A percentile compares a stretch with the other conserved stretches of the same genome.
Evolutionary conservation across 2,888 invertebrate species (phyloP).

Genomic region (Agrochola lota): DNA sequence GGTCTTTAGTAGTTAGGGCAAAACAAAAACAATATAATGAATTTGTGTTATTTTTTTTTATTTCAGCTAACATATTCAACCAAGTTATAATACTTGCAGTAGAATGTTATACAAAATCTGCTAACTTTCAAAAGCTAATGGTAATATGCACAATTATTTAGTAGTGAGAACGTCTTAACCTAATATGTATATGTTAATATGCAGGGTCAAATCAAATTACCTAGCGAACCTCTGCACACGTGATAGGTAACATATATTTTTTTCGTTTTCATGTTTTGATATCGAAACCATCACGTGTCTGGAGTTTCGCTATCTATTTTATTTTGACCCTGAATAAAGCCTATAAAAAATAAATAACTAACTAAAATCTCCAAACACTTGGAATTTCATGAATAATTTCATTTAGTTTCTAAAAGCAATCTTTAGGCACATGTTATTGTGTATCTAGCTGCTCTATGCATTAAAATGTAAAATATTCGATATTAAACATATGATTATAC

Average conservation of each 20-base stretch:
- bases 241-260: neutral
- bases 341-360: constrained; percentile 66
- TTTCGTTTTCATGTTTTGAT: neutral
- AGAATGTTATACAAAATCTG: constrained; percentile 64
- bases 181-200: constrained; percentile 62
- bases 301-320: neutral
- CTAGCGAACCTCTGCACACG: neutral
- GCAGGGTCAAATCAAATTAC: neutral
- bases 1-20: neutral
- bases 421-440: constrained; percentile 67
- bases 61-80: constrained; percentile 47
- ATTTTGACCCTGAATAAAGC: constrained; percentile 31
- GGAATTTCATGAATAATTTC: constrained; percentile 66
- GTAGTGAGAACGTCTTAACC: constrained; percentile 62
- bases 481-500: constrained; percentile 10
- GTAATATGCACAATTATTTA: constrained; percentile 51
- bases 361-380: constrained; percentile 46
- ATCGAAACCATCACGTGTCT: neutral
- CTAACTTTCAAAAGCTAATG: constrained; percentile 63
- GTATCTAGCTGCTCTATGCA: constrained; percentile 57
- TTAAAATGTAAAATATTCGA: constrained; percentile 28
- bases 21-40: neutral
- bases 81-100: constrained; percentile 50
- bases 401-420: constrained; percentile 53
- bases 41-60: constrained; percentile 63